phyloP scores from a whole-genome alignment of 2,797 vertebrate genomes.

The Bradypodion ventrale region DNA sequence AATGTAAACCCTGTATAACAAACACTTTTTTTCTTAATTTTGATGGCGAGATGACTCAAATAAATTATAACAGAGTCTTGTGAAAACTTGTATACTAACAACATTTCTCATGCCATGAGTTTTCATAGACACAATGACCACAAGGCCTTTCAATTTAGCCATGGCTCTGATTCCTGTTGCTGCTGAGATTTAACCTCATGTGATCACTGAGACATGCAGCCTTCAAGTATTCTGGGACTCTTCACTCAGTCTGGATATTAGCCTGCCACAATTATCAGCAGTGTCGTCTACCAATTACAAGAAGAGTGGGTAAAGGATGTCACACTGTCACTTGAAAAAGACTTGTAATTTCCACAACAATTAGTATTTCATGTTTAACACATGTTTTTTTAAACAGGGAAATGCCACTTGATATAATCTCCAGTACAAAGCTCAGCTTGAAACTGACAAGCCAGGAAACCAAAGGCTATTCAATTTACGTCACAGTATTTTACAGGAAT shows the following conservation, averaged over 20 bases:
- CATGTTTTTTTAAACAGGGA: background rate
- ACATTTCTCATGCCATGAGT: no score
- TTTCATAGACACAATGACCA: no score
- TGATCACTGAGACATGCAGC: background rate
- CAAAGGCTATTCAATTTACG: conserved; percentile 40
- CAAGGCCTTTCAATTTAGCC: background rate
- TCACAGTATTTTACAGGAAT: conserved; percentile 57
- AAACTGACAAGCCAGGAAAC: conserved; percentile 67
- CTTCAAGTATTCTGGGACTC: background rate
- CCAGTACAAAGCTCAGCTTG: background rate
- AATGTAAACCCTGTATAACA: no score
- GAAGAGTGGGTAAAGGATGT: background rate
- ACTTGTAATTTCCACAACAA: background rate
- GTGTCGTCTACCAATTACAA: background rate
- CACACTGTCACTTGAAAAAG: background rate
- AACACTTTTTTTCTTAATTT: no score
- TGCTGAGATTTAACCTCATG: no score
- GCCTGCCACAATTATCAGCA: no score
- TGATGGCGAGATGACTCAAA: background rate
- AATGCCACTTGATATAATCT: background rate
- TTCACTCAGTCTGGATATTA: background rate
- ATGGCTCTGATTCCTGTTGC: background rate
- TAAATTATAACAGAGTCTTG: background rate
- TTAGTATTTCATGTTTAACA: background rate
- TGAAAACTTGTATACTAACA: no score